Base-by-base conservation (phyloP, 2,113 vertebrate genomes). In the Sinocyclocheilus maitianheensis region DNA sequence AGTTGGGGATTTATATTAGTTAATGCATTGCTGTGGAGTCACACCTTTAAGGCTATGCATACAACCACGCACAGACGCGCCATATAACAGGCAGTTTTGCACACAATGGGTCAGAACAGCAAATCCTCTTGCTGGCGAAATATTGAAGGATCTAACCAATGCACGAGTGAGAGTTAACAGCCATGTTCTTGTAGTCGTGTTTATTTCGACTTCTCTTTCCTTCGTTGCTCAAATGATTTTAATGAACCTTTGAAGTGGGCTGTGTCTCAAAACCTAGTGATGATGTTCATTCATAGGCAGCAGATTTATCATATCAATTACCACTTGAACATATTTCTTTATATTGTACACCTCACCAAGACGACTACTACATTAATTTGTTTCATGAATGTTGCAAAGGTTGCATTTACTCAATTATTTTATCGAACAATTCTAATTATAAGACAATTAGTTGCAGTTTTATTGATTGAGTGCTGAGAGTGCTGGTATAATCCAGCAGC, bases 61-160 rank as follows among this genome's bases (percentile, higher is more conserved):
- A 30, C 62, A 51, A 76, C n/a, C 37, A 14, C 22, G 40, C 43
- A 24, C 4, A 18, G 16, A 67, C n/a, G 24, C 65, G 60, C 43
- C 24, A 83, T 67, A 30, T 81, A 65, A 81, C n/a, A 26, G 16
- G 79, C 79, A 81, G 62, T 48, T 67, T 30, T 83, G 46, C 65
- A 71, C 10, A 83, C 81, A 83, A 83, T 83, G 81, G 81, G 26
- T 30, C 14, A 53, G 18, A 71, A 83, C 26, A 20, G 24, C 18
- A 55, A 13, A 20, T 5, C 18, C 5, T 34, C 4, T 22, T 22
- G 46, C 4, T 24, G 26, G 46, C 8, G 14, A 48, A 82, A 82
- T 24, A 30, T 48, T 6, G 4, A 20, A 37, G 5, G 18, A 5
- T 37, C 9, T 34, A 18, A 71, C 40, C 20, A 22, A 18, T 37